Conservation (phyloP, 2,888 invertebrate species). For the Drosophila colorata region DNA sequence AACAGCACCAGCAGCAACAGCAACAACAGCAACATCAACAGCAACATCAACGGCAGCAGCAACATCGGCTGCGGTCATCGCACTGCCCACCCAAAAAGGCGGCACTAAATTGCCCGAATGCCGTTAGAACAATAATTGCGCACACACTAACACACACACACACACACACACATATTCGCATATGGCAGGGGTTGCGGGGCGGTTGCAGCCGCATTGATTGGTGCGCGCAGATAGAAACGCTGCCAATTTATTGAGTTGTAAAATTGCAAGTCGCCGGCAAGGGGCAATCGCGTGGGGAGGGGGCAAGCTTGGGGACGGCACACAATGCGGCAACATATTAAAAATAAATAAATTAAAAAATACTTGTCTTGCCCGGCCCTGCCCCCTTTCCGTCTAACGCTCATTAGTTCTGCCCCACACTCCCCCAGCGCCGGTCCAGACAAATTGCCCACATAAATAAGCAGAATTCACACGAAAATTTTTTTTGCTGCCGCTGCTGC, state of each 20-base stretch:
- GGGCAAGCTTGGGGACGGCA: too few species aligned
- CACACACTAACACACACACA: conserved; percentile 53
- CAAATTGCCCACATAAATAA: conserved; percentile 75
- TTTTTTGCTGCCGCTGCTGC: conserved; percentile 5
- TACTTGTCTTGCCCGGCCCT: conserved; percentile 5
- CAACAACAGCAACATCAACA: conserved; percentile 19
- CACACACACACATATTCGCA: conserved; percentile 21
- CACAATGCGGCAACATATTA: conserved; percentile 58
- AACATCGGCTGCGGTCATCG: conserved; percentile 66
- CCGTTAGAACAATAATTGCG: conserved; percentile 74
- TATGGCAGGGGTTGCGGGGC: not conserved
- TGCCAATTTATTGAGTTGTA: conserved; percentile 78
- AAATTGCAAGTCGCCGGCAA: conserved; percentile 62
- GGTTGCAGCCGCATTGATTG: conserved; percentile 54
- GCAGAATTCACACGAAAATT: conserved; percentile 59
- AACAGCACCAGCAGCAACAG: conserved; percentile 1
- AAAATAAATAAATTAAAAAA: conserved; percentile 76
- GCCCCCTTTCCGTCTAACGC: conserved; percentile 17
- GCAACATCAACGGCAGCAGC: conserved; percentile 15
- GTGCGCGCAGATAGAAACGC: conserved; percentile 51
- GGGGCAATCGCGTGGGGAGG: not conserved
- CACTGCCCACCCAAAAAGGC: conserved; percentile 78
- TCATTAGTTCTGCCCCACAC: conserved; percentile 42
- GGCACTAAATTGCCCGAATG: conserved; percentile 72
- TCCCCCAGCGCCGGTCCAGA: conserved; percentile 22